phyloP scores from a whole-genome alignment of 92 coral and sea anemone genomes.

The Heliopora coerulea region DNA sequence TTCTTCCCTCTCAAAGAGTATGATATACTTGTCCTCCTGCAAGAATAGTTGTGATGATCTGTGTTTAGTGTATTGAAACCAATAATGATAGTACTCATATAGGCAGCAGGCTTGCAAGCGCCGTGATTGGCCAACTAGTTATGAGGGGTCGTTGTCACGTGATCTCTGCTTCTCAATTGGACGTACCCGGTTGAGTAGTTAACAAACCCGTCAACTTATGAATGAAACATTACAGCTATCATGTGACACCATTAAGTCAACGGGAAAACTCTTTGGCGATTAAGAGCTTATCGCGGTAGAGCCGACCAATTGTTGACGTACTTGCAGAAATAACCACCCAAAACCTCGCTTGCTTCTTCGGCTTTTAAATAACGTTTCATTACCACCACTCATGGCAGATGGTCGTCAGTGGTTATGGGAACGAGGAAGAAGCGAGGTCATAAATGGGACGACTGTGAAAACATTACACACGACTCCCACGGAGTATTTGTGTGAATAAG shows the following conservation, averaged over 20 bases:
- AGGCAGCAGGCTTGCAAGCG: background rate
- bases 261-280: constrained; percentile 17
- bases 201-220: constrained; percentile 23
- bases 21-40: background rate
- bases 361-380: background rate
- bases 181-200: background rate
- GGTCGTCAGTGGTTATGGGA: constrained; percentile 25
- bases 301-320: background rate
- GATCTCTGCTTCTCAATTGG: background rate
- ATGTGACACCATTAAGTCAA: constrained; percentile 30
- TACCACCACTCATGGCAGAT: background rate
- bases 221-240: constrained; percentile 23
- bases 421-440: constrained; percentile 3
- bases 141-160: constrained; percentile 19
- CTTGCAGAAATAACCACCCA: too few species aligned
- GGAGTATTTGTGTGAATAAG: constrained; percentile 3
- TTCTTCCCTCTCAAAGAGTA: background rate
- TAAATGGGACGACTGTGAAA: constrained; percentile 26
- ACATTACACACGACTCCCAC: constrained; percentile 30
- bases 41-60: constrained; percentile 10
- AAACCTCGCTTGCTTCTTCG: background rate
- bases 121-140: constrained; percentile 21
- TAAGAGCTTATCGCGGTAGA: background rate
- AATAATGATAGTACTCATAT: constrained; percentile 22
- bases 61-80: constrained; percentile 16